Evolutionary conservation across 2,113 vertebrate species (phyloP).

Genomic region (Tupaia tana): DNA sequence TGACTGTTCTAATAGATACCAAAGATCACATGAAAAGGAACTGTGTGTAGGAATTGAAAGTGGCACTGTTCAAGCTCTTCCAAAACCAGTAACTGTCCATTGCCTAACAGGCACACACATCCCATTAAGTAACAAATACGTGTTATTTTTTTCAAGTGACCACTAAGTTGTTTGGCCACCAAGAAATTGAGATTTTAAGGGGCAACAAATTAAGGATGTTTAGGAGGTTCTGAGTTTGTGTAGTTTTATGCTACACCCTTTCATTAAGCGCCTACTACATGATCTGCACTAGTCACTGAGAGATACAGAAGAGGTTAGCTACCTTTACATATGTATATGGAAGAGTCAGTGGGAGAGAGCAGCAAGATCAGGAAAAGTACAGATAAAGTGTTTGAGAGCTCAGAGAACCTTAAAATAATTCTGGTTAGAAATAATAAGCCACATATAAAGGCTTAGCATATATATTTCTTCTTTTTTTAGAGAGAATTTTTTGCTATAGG

Average conservation of each 20-base stretch:
- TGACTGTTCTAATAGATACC: neutral
- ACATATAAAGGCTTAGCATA: neutral
- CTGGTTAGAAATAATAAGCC: slow-evolving; percentile 7
- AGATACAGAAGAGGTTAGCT: neutral
- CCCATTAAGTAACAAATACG: neutral
- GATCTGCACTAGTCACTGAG: neutral
- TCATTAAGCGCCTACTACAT: neutral
- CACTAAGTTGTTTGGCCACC: neutral
- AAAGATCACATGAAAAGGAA: neutral
- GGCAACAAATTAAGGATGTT: neutral
- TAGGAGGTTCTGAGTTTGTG: neutral
- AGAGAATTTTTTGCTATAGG: neutral
- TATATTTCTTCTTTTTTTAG: neutral
- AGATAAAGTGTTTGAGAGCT: neutral
- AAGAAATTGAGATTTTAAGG: neutral
- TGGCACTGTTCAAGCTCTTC: neutral
- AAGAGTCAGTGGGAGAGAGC: neutral
- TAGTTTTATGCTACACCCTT: neutral
- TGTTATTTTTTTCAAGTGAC: neutral
- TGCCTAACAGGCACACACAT: neutral
- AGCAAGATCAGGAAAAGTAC: neutral
- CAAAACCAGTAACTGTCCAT: neutral
- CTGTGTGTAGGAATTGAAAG: neutral
- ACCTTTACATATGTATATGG: neutral
- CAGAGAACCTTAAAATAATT: neutral